Conservation (phyloP, 2,797 vertebrate species). For the Sebastes matsubarae region DNA sequence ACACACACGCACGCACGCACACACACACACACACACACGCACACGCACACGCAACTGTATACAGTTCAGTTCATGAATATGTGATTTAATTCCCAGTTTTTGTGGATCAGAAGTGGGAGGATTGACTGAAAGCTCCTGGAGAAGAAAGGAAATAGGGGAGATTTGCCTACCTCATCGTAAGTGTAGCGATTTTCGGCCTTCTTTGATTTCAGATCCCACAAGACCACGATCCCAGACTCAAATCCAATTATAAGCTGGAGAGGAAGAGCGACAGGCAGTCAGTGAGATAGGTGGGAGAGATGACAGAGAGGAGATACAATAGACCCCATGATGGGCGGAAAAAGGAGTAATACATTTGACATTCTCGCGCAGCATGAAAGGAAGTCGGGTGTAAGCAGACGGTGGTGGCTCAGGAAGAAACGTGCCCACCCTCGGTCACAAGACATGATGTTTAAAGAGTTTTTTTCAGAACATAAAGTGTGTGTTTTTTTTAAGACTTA, state of each 20-base stretch:
- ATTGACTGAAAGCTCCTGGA: slow-evolving; percentile 34
- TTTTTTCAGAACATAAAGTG: background rate
- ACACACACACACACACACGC: background rate
- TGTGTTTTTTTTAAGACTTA: background rate
- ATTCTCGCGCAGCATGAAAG: slow-evolving; percentile 59
- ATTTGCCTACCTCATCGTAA: slow-evolving; percentile 94
- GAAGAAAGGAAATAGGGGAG: slow-evolving; percentile 41
- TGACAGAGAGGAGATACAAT: slow-evolving; percentile 61
- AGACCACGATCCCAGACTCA: slow-evolving; percentile 95
- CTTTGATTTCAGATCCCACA: slow-evolving; percentile 99
- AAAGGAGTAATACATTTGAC: slow-evolving; percentile 69
- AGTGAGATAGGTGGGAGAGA: slow-evolving; percentile 58
- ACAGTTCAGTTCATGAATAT: slow-evolving; percentile 65
- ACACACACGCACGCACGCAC: background rate
- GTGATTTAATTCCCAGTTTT: slow-evolving; percentile 54
- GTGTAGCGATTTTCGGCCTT: slow-evolving; percentile 98
- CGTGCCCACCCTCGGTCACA: slow-evolving; percentile 33
- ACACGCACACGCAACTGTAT: background rate
- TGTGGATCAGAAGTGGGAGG: slow-evolving; percentile 34
- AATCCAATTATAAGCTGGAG: slow-evolving; percentile 98
- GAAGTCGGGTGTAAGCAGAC: slow-evolving; percentile 45
- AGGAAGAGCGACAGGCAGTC: slow-evolving; percentile 69
- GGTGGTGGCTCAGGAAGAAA: slow-evolving; percentile 27
- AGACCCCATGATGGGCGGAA: slow-evolving; percentile 56
- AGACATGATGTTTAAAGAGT: background rate